Evolutionary conservation across 2,888 invertebrate species (phyloP).

Genomic region (Rutpela maculata): DNA sequence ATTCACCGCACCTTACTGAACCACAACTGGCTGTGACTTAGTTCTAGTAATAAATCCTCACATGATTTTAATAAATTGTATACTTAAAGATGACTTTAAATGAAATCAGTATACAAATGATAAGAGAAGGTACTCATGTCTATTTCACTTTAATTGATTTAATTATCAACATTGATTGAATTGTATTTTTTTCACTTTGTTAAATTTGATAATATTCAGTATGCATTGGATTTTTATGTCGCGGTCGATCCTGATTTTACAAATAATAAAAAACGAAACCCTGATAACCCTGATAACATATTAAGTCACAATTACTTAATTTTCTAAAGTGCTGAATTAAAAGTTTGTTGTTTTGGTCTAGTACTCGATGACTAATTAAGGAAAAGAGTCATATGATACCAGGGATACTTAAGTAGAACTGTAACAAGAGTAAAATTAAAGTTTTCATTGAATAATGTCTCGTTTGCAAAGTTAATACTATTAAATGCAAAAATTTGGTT

Average conservation of each 20-base stretch:
- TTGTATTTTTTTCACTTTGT: not conserved
- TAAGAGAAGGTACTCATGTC: constrained; percentile 30
- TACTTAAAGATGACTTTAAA: constrained; percentile 49
- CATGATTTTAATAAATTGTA: constrained; percentile 52
- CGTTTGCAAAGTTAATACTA: no score
- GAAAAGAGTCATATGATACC: no score
- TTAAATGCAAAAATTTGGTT: no score
- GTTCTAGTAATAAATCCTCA: constrained; percentile 38
- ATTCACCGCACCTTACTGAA: constrained; percentile 15
- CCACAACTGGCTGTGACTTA: not conserved
- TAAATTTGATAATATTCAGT: not conserved
- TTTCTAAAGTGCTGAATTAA: no score
- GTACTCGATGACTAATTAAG: no score
- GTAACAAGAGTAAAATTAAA: no score
- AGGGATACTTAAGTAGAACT: no score
- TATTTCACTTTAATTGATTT: not conserved
- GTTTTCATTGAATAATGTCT: no score
- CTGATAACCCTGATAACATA: no score
- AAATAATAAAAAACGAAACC: not conserved
- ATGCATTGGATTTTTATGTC: not conserved
- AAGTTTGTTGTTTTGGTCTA: no score
- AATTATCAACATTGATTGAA: not conserved
- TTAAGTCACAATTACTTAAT: not conserved
- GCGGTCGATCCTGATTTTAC: not conserved
- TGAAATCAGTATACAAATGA: constrained; percentile 48